Base-by-base conservation (phyloP, 2,797 vertebrate species). In the Gambusia yucatana region DNA sequence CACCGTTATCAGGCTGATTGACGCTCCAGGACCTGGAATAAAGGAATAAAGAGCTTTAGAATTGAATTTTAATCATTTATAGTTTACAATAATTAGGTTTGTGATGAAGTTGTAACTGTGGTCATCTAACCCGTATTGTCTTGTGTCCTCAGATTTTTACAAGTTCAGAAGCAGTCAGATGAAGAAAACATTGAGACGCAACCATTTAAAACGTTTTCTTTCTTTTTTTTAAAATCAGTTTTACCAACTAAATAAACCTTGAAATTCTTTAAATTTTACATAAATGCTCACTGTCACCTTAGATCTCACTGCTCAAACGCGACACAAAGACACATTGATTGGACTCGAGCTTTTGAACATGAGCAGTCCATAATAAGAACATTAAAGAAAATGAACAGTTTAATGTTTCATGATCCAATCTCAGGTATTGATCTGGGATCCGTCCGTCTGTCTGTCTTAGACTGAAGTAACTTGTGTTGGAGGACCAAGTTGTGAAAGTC, bases 1-100 rank as follows among this genome's bases (percentile, higher is more conserved):
- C 11, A 70, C 4, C 47, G 10, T 67, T 77, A 44, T 85, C 75
- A 57, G 80, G 71, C 10, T 80, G 80, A 6, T 1, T 3, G 1
- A 50, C 0, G 6, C 0, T 0, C 47, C 47, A 50, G 47, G 6
- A 50, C 16, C 47, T 50, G 47, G 47, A 50, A 50, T 6, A 20
- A 20, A 20, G 47, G 6, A 47, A 20, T 48, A 48, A 48, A 48
- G 17, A 17, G 47, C 17, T 50, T 50, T 20, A 69, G 4, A n/a
- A 43, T 43, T 41, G 5, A 67, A 67, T 2, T 20, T 7, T 1
- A 36, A 22, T 3, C 47, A 50, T 50, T 22, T 7, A 0, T 20
- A 48, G 17, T 1, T 6, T 7, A 20, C 47, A 50, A 20, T 50
- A 22, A 22, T 41, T 22, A 39, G 36, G 20, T 67, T 14, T 57